Percentiles rank a stretch among this genome's conserved stretches.
These are phyloP conservation scores for Sebastiscus albofasciatus DNA, from an alignment of 2,797 vertebrate genomes.

Conservation along the genomic window DNA sequence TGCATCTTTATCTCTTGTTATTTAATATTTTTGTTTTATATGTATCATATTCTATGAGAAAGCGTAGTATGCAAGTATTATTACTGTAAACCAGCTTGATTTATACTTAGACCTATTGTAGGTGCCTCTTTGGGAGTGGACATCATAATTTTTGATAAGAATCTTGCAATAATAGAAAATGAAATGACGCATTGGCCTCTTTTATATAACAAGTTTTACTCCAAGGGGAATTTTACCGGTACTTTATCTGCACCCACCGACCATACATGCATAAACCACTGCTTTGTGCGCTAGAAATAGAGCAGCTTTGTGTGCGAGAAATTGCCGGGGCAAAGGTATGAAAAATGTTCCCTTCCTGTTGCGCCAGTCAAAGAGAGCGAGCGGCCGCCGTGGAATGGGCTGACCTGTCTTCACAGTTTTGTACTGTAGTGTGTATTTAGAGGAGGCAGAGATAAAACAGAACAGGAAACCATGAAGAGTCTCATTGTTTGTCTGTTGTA, in stretches of 20 bases:
- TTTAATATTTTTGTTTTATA: background rate
- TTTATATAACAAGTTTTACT: constrained; percentile 32
- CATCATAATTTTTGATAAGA: constrained; percentile 42
- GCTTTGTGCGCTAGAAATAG: constrained; percentile 60
- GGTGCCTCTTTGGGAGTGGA: background rate
- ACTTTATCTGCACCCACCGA: constrained; percentile 35
- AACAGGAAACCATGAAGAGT: background rate
- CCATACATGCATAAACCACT: constrained; percentile 36
- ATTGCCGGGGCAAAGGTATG: constrained; percentile 51
- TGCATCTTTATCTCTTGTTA: background rate
- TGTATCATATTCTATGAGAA: background rate
- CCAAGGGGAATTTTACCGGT: constrained; percentile 30
- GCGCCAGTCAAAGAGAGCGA: constrained; percentile 30
- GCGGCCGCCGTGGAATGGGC: constrained; percentile 29
- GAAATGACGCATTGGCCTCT: constrained; percentile 20
- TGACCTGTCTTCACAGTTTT: constrained; percentile 41
- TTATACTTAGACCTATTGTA: background rate
- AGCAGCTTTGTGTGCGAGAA: constrained; percentile 67
- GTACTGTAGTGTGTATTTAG: constrained; percentile 22
- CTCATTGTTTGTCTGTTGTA: constrained; percentile 5
- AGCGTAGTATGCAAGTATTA: background rate
- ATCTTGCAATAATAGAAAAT: constrained; percentile 43
- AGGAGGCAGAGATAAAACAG: background rate
- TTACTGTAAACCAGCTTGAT: background rate
- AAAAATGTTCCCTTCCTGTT: constrained; percentile 64